Evolutionary conservation across 2,888 invertebrate species (phyloP), one percentile per base, ranked within the genome.

Genomic region (Patella depressa): DNA sequence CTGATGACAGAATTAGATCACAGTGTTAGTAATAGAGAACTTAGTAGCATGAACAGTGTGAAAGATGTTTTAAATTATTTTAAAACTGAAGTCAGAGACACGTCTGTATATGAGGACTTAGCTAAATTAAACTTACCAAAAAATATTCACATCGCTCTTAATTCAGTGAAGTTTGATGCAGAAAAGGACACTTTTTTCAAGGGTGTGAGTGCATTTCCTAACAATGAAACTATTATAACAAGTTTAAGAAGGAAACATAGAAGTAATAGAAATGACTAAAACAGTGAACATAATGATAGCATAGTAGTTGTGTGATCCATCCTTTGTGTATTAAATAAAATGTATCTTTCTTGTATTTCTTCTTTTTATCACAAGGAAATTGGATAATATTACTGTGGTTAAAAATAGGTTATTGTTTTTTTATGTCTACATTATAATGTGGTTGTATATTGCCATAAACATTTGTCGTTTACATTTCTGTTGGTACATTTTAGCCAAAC

Each of bases 201-300:
- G 82, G 98, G 98, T 12, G 91, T 94, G 84, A 95, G 96, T 53
- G 98, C 96, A 0, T 98, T 95, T 90, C 97, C 97, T 1, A 94
- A 95, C 87, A 95, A 95, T 88, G 96, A 96, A 2, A 96, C 96
- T 0, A 92, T 96, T 76, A 96, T 98, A 0, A 94, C 96, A 0
- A 96, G 97, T 54, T 90, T 98, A 3, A 96, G 95, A 11, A 65
- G 65, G 24, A 65, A 65, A 65, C 65, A 65, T 65, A 19, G 65
- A 9, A 65, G 65, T 65, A 65, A 65, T 65, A 24, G 14, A 11
- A 65, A 19, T 11, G 65, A 65, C 14, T 19, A 24, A 24, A 65
- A 65, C 11, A 45, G 45, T 45, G 45, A 45, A 45, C 9, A 9
- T 45, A 45, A 45, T 45, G 45, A 45, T 45, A 45, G 45, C 9